Percentiles rank a stretch among this genome's conserved stretches.
These are phyloP conservation scores for Cochlearius cochlearius DNA, from an alignment of 2,113 vertebrate species.

Conservation along the genomic window DNA sequence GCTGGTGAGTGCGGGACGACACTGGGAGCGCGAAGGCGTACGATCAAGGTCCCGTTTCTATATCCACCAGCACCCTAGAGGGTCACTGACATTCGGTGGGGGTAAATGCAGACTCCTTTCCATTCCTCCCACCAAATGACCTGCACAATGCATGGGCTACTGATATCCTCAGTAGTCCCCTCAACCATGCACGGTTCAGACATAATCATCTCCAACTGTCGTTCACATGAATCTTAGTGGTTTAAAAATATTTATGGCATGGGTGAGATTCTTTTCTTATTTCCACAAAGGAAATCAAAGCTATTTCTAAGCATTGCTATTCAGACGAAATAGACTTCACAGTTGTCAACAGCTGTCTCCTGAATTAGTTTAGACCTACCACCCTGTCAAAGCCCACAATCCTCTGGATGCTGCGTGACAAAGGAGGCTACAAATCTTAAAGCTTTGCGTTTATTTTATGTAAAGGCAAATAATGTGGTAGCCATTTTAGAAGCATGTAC, in stretches of 20 bases:
- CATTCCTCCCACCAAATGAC: neutral
- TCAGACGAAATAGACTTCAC: neutral
- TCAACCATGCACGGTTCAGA: neutral
- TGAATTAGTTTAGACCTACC: slow-evolving; percentile 4
- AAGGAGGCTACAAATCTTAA: neutral
- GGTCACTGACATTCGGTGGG: rapidly evolving
- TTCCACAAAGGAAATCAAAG: slow-evolving; percentile 50
- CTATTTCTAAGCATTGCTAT: neutral
- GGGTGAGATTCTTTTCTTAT: slow-evolving; percentile 1
- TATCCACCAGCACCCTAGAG: neutral
- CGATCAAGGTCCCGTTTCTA: neutral
- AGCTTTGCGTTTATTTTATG: neutral
- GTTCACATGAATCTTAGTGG: neutral
- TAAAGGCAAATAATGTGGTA: slow-evolving; percentile 37
- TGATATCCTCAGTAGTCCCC: neutral
- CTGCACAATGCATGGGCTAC: neutral
- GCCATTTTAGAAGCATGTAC: slow-evolving; percentile 23
- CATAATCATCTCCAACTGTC: neutral
- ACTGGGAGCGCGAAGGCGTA: rapidly evolving
- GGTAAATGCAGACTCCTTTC: neutral
- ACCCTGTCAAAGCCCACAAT: neutral
- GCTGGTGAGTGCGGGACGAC: neutral
- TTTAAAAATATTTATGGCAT: slow-evolving; percentile 37
- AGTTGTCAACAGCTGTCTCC: slow-evolving; percentile 32
- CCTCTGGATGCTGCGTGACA: neutral